Conservation (phyloP, 2,113 vertebrate genomes). For the Misgurnus anguillicaudatus region DNA sequence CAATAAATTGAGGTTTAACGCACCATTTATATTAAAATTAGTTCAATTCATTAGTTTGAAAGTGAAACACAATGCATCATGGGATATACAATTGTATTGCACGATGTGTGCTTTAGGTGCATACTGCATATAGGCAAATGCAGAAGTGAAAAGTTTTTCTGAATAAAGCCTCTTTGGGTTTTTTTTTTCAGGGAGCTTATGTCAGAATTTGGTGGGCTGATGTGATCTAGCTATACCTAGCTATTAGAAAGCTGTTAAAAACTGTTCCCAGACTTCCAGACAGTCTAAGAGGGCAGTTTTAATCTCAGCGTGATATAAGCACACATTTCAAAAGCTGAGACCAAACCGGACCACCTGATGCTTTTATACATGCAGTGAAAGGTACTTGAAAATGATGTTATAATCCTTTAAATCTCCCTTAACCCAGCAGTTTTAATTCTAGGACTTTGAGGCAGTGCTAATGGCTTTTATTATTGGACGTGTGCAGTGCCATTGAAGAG, state of each 20-base stretch:
- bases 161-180: no score
- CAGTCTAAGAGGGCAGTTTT: not conserved
- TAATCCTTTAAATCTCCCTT: not conserved
- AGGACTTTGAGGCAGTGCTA: not conserved
- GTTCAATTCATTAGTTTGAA: not conserved
- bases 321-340: not conserved
- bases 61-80: not conserved
- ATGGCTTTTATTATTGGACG: not conserved
- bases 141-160: no score
- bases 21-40: no score
- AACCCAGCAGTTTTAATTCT: not conserved
- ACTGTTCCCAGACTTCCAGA: not conserved
- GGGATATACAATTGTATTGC: not conserved
- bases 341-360: conserved; percentile 12
- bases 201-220: no score
- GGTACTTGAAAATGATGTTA: not conserved
- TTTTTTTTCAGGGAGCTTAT: no score
- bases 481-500: no score
- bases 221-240: no score
- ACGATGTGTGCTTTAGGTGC: not conserved
- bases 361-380: not conserved
- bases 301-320: conserved; percentile 17
- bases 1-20: no score
- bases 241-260: not conserved
- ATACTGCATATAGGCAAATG: not conserved